Evolutionary conservation across 2,888 invertebrate species (phyloP), one percentile per base, ranked within the genome.

Genomic region (Nomada hirtipes): DNA sequence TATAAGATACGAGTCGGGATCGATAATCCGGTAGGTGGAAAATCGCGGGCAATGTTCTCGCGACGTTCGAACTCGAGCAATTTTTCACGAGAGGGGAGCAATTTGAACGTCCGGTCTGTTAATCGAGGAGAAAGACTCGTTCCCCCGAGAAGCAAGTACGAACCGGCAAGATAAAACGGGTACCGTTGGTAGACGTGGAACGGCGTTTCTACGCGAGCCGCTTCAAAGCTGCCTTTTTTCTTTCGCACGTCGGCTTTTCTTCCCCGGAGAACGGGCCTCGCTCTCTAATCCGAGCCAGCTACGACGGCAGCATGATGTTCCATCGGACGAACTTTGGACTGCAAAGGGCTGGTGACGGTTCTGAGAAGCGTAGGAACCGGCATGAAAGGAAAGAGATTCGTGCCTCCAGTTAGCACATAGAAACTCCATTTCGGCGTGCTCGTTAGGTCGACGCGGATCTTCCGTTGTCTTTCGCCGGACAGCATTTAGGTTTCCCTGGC

Each of bases 391-490:
- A 52, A 75, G 75, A 75, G 47, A 42, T 68, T 61, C 74, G 47
- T 36, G 23, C 26, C 53, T n/a, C 23, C 74, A 15, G 77, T 67
- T 61, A 55, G 61, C 61, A 13, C 50, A 29, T 11, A n/a, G 29
- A 44, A 64, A 74, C 53, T 77, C 73, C 53, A 23, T 77, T 74
- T 53, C 60, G 36, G 18, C 60, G 26, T 11, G 44, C 60, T 77
- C 60, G 77, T 61, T 67, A 29, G 36, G 26, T 73, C 76, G 59
- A 76, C 65, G 36, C 59, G 52, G 73, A 72, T 76, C 76, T 50
- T 57, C 36, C 26, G 57, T 50, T 64, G 53, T 61, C 42, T 64
- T 36, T n/a, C 52, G n/a, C 7, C 36, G 52, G 50, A 55, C 23
- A n/a, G 44, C 67, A 18, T 47, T 76, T 47, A 7, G n/a, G 29